These are phyloP conservation scores for Semaprochilodus insignis DNA, from an alignment of 2,797 vertebrate genomes.

Conservation along the genomic window DNA sequence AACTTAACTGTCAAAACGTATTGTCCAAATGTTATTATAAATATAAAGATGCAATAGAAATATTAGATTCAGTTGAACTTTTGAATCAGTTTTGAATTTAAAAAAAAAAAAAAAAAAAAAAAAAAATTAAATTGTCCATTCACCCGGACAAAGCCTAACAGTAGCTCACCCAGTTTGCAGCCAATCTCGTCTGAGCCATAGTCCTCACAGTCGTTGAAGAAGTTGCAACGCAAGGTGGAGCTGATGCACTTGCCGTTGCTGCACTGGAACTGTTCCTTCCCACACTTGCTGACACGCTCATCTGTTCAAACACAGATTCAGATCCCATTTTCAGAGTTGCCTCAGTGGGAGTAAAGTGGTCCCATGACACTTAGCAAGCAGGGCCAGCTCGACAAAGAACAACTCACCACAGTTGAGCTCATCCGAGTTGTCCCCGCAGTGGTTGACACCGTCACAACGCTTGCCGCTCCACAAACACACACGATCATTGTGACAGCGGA, in stretches of 20 bases:
- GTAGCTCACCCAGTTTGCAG: slow-evolving; percentile 85
- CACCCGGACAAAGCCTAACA: background rate
- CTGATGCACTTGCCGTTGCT: slow-evolving; percentile 87
- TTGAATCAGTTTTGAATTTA: too few species aligned
- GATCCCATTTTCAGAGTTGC: background rate
- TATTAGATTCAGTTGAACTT: too few species aligned
- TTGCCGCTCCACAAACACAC: slow-evolving; percentile 90
- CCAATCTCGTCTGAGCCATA: slow-evolving; percentile 87
- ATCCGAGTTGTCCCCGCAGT: slow-evolving; percentile 92
- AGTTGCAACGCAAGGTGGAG: slow-evolving; percentile 88
- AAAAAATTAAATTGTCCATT: too few species aligned
- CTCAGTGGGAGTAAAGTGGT: background rate
- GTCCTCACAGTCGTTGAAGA: slow-evolving; percentile 94
- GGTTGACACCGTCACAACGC: slow-evolving; percentile 88
- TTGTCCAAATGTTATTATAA: too few species aligned
- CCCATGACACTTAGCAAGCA: background rate
- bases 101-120: too few species aligned
- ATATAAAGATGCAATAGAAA: too few species aligned
- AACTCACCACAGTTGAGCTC: slow-evolving; percentile 91
- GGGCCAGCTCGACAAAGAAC: background rate
- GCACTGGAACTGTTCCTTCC: slow-evolving; percentile 91
- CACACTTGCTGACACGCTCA: slow-evolving; percentile 76
- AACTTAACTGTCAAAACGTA: too few species aligned
- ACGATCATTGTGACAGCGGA: slow-evolving; percentile 94
- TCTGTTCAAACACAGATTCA: slow-evolving; percentile 58